phyloP scores from a whole-genome alignment of 2,888 invertebrate species.

The Arrhopalites spinosus region DNA sequence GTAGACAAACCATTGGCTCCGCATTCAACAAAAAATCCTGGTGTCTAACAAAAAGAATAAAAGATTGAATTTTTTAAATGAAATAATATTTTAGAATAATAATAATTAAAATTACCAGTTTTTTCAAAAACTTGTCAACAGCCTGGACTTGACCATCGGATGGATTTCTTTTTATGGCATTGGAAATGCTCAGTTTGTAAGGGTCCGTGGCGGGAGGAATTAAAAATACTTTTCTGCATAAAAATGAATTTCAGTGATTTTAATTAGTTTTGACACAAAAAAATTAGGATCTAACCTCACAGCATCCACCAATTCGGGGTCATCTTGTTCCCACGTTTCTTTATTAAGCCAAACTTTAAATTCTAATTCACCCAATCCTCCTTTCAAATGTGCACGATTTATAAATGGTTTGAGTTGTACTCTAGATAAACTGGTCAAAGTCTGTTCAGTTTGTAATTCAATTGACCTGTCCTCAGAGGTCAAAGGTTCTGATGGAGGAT shows the following conservation, averaged over 20 bases:
- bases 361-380: conserved; percentile 25
- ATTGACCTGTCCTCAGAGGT: not conserved
- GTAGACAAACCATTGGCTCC: conserved; percentile 23
- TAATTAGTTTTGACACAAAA: not conserved
- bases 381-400: conserved; percentile 2
- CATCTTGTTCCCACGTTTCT: conserved; percentile 29
- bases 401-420: not conserved
- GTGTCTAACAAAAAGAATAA: conserved; percentile 9
- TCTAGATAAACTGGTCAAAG: not conserved
- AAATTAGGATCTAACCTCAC: conserved; percentile 12
- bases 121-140: conserved; percentile 22
- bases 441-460: not conserved
- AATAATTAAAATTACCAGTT: conserved; percentile 8
- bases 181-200: conserved; percentile 18
- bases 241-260: not conserved
- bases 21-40: conserved; percentile 40
- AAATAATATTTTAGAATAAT: not conserved
- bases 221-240: conserved; percentile 15
- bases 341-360: conserved; percentile 30
- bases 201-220: conserved; percentile 17
- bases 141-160: conserved; percentile 34
- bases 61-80: not conserved
- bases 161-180: conserved; percentile 26
- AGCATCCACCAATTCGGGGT: conserved; percentile 15
- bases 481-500: not conserved